Conservation (phyloP, 2,113 vertebrate genomes). For the Sminthopsis crassicaudata region DNA sequence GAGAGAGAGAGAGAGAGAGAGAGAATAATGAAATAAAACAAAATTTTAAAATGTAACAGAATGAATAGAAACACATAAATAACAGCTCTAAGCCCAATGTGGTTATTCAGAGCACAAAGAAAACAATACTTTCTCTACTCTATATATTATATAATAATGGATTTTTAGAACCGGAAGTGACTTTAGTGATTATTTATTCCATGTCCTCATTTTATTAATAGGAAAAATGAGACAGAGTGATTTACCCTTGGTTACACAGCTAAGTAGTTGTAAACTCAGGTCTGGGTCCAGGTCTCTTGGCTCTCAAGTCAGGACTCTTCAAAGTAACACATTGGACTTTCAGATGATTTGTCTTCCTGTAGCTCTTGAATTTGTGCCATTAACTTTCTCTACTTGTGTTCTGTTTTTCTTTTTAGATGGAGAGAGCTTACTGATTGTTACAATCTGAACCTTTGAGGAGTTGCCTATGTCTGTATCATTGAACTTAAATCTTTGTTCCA, state of each 20-base stretch:
- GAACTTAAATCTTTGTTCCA: background rate
- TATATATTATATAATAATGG: background rate
- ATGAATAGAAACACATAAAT: background rate
- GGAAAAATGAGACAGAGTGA: background rate
- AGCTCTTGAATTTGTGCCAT: background rate
- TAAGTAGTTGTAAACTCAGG: background rate
- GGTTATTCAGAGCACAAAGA: background rate
- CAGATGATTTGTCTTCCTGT: background rate
- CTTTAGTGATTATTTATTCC: background rate
- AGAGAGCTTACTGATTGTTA: background rate
- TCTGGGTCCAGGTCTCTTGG: background rate
- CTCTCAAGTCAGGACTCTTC: background rate
- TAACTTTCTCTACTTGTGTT: background rate
- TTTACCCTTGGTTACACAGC: background rate
- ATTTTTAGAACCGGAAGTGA: background rate
- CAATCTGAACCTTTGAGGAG: background rate
- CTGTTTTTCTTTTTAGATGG: background rate
- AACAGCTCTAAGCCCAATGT: background rate
- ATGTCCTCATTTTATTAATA: background rate
- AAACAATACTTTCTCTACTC: background rate
- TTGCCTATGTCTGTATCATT: background rate
- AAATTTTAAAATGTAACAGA: background rate
- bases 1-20: too few relatives aligned
- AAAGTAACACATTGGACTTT: background rate
- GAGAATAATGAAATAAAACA: background rate